These are phyloP conservation scores for Meloidogyne hapla DNA, from an alignment of 1,140 invertebrate species.

Conservation along the genomic window DNA sequence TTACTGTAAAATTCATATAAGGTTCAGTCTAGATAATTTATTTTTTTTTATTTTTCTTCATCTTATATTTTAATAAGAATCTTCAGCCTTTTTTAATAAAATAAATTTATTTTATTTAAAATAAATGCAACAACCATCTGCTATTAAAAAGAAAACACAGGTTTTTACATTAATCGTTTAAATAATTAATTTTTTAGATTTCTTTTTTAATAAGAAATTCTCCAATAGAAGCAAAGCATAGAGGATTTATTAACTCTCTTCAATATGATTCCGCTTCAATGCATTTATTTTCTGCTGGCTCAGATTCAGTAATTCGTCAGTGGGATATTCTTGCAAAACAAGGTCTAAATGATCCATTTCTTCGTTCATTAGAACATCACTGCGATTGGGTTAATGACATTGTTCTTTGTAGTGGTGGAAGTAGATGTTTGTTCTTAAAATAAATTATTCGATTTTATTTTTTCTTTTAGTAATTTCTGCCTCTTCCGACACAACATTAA, in stretches of 20 bases:
- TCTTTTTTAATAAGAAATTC: constrained; percentile 97
- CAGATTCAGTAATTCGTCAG: constrained; percentile 95
- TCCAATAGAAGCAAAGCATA: constrained; percentile 80
- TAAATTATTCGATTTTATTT: constrained; percentile 24
- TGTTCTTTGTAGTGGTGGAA: constrained; percentile 89
- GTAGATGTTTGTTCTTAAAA: constrained; percentile 74
- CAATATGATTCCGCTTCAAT: constrained; percentile 85
- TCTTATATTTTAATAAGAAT: too few species aligned
- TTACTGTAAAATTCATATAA: too few species aligned
- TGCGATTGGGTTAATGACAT: constrained; percentile 99
- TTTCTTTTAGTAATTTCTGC: constrained; percentile 86
- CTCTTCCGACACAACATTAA: constrained; percentile 97
- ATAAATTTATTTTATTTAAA: not conserved
- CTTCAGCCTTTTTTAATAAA: constrained; percentile 4
- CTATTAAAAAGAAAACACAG: constrained; percentile 24
- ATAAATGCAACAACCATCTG: constrained; percentile 4
- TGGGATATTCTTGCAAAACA: constrained; percentile 72
- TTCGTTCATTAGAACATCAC: constrained; percentile 84
- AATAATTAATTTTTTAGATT: constrained; percentile 71
- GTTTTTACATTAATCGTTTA: constrained; percentile 1
- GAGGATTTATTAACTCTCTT: constrained; percentile 90
- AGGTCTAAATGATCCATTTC: constrained; percentile 17
- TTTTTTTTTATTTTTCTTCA: too few species aligned
- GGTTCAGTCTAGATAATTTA: too few species aligned
- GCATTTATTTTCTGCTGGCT: constrained; percentile 90